These are phyloP conservation scores for Alligator sinensis DNA, from an alignment of 2,113 vertebrate species.

Conservation along the genomic window DNA sequence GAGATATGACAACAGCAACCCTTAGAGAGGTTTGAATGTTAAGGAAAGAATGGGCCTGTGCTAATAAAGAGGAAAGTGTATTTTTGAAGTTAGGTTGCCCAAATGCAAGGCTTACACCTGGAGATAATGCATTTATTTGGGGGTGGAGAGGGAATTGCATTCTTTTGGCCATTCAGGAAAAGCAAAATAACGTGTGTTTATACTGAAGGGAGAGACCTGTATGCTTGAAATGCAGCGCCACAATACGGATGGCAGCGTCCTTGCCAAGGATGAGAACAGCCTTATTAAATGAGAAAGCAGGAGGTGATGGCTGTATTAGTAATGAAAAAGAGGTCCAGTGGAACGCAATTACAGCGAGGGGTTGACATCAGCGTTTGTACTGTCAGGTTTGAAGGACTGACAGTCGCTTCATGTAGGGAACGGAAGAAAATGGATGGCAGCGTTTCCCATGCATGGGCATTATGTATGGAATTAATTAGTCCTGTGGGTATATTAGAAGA, in stretches of 20 bases:
- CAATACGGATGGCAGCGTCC: neutral
- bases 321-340: neutral
- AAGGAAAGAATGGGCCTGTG: conserved; percentile 63
- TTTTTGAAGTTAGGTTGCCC: conserved; percentile 34
- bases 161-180: conserved; percentile 29
- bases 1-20: conserved; percentile 69
- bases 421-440: neutral
- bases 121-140: neutral
- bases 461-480: neutral
- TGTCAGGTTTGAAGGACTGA: neutral
- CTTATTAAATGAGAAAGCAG: neutral
- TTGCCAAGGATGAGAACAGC: conserved; percentile 33
- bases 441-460: accelerated
- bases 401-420: neutral
- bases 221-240: neutral
- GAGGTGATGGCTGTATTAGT: neutral
- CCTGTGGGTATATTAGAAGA: neutral
- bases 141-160: neutral
- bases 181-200: conserved; percentile 8
- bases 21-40: conserved; percentile 63
- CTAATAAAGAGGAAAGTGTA: conserved; percentile 68
- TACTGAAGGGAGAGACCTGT: neutral
- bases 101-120: neutral
- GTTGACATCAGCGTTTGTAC: accelerated
- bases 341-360: neutral